Evolutionary conservation across 1,140 invertebrate species (phyloP).

Genomic region (Acromyrmex charruanus): DNA sequence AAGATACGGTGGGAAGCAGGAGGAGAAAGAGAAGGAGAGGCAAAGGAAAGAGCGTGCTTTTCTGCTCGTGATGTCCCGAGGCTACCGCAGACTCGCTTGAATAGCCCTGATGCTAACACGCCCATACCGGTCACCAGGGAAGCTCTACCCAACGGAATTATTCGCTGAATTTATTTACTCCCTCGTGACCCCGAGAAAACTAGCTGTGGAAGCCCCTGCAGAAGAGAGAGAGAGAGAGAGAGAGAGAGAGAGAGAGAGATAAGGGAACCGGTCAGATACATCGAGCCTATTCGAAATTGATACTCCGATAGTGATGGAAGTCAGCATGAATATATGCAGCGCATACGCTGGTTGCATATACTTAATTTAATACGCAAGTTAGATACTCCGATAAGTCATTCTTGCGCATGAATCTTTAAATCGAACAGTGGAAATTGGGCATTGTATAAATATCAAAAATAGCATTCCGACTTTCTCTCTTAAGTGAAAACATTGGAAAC

Average conservation of each 20-base stretch:
- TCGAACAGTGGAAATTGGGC: background rate
- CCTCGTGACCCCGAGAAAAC: conserved; percentile 76
- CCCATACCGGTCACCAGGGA: conserved; percentile 78
- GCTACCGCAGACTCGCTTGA: conserved; percentile 82
- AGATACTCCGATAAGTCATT: background rate
- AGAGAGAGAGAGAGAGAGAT: background rate
- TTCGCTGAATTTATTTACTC: conserved; percentile 81
- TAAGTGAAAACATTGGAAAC: background rate
- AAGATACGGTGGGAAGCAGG: conserved; percentile 12
- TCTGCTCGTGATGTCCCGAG: conserved; percentile 84
- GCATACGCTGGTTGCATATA: conserved; percentile 33
- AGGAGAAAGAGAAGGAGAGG: conserved; percentile 10
- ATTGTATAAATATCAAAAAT: conserved; percentile 21
- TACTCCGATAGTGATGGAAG: conserved; percentile 68
- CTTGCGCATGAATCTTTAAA: background rate
- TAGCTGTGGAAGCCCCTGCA: conserved; percentile 60
- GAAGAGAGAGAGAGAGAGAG: background rate
- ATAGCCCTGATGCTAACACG: conserved; percentile 78
- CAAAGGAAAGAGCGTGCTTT: conserved; percentile 69
- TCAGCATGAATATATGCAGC: conserved; percentile 48
- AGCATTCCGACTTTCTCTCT: background rate
- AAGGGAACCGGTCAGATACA: conserved; percentile 66
- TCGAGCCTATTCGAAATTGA: conserved; percentile 69
- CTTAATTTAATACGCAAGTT: conserved; percentile 45
- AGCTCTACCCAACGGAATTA: conserved; percentile 73